Evolutionary conservation across 2,113 vertebrate species (phyloP).

Genomic region (Brachirus orientalis): DNA sequence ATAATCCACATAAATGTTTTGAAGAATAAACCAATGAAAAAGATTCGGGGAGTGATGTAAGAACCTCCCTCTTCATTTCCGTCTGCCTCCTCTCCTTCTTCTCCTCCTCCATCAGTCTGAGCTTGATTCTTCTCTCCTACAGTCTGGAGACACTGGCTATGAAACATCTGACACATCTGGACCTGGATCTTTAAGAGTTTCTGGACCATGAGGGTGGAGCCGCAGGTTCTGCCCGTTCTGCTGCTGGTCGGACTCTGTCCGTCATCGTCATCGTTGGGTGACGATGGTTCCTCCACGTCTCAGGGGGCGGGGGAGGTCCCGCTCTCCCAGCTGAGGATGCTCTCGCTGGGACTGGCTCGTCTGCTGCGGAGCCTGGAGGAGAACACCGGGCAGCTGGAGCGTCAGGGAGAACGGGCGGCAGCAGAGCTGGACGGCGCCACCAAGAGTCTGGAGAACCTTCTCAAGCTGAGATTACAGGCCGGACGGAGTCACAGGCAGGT

Average conservation of each 20-base stretch:
- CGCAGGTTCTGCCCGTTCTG: conserved; percentile 36
- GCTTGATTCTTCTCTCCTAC: not conserved
- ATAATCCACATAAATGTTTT: no score
- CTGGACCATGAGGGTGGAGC: conserved; percentile 21
- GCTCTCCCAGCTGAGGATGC: conserved; percentile 45
- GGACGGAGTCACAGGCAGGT: conserved; percentile 55
- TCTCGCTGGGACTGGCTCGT: conserved; percentile 46
- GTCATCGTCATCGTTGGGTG: not conserved
- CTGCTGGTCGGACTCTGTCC: conserved; percentile 34
- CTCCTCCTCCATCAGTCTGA: conserved; percentile 13
- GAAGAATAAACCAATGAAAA: no score
- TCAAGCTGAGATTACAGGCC: conserved; percentile 13
- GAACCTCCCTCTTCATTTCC: conserved; percentile 16
- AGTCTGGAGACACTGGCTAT: no score
- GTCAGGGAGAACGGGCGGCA: conserved; percentile 15
- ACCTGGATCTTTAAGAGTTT: not conserved
- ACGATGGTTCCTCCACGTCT: not conserved
- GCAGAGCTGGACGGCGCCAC: conserved; percentile 22
- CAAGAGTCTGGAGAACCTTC: conserved; percentile 35
- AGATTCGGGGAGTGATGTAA: no score
- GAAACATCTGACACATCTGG: no score
- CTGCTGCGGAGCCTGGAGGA: conserved; percentile 51
- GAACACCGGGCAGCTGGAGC: conserved; percentile 31
- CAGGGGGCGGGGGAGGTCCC: conserved; percentile 37
- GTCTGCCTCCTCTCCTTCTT: conserved; percentile 32